phyloP scores from a whole-genome alignment of 2,888 invertebrate genomes.

The Drosophila neutralis region DNA sequence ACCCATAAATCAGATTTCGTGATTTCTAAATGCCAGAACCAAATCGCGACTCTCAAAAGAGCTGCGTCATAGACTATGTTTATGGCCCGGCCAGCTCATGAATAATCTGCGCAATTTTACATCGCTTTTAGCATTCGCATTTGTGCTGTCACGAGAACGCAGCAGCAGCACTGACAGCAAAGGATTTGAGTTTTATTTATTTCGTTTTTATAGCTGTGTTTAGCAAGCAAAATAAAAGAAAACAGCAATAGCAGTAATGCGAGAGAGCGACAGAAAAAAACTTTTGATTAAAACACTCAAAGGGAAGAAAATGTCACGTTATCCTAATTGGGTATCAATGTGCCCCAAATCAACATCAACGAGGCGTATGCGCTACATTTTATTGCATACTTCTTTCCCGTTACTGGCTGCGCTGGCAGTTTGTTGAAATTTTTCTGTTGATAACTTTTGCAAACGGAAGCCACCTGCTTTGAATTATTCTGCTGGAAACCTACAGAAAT shows the following conservation, averaged over 20 bases:
- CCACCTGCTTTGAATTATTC: conserved; percentile 56
- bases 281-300: conserved; percentile 75
- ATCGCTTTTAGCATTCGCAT: conserved; percentile 41
- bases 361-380: conserved; percentile 59
- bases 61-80: conserved; percentile 26
- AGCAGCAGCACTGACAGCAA: conserved; percentile 53
- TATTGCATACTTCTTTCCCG: conserved; percentile 68
- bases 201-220: conserved; percentile 69
- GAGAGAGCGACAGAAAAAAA: conserved; percentile 32
- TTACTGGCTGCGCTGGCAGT: conserved; percentile 21
- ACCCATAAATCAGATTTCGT: conserved; percentile 38
- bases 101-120: conserved; percentile 55
- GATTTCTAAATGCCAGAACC: conserved; percentile 19
- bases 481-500: conserved; percentile 45
- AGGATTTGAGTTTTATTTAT: conserved; percentile 76
- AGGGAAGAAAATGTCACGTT: conserved; percentile 63
- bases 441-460: conserved; percentile 44
- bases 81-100: conserved; percentile 18
- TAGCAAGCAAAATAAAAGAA: conserved; percentile 23
- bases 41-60: conserved; percentile 14
- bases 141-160: conserved; percentile 15
- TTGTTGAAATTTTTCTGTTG: conserved; percentile 52
- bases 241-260: background rate
- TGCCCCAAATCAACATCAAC: conserved; percentile 69
- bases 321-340: conserved; percentile 81